A percentile compares a stretch with the other conserved stretches of the same genome.
phyloP scores from a whole-genome alignment of 1,140 invertebrate genomes.

The Wasmannia auropunctata region DNA sequence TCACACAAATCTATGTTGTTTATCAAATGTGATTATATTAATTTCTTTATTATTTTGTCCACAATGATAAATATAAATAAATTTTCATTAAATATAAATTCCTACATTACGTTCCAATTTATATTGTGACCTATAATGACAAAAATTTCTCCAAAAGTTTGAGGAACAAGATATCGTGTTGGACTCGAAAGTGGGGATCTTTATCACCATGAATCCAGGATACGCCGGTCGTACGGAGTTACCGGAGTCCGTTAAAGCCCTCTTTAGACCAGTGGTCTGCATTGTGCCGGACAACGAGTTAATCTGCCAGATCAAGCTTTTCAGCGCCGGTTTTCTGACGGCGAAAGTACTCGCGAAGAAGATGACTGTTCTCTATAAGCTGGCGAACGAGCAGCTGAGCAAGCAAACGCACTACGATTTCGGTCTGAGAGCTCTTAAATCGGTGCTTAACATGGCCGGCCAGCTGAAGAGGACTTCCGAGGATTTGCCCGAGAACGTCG shows the following conservation, averaged over 20 bases:
- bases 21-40: background rate
- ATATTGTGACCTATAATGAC: background rate
- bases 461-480: constrained; percentile 91
- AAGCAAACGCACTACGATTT: constrained; percentile 98
- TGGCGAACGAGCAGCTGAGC: constrained; percentile 94
- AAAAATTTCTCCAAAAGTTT: constrained; percentile 87
- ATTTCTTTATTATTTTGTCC: background rate
- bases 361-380: constrained; percentile 95
- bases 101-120: background rate
- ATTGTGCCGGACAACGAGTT: constrained; percentile 95
- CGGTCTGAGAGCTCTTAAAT: constrained; percentile 94
- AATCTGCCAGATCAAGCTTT: constrained; percentile 96
- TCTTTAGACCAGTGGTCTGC: constrained; percentile 96
- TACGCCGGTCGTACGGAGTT: constrained; percentile 95
- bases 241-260: constrained; percentile 95
- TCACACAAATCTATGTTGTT: background rate
- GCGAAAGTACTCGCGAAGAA: constrained; percentile 96
- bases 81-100: constrained; percentile 7
- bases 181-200: constrained; percentile 94
- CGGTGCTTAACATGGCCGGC: constrained; percentile 95
- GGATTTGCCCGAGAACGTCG: constrained; percentile 92
- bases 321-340: constrained; percentile 95
- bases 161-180: constrained; percentile 93
- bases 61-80: background rate
- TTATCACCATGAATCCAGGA: constrained; percentile 97